Evolutionary conservation across 1,140 invertebrate genomes (phyloP).

Genomic region (Euura lappo): DNA sequence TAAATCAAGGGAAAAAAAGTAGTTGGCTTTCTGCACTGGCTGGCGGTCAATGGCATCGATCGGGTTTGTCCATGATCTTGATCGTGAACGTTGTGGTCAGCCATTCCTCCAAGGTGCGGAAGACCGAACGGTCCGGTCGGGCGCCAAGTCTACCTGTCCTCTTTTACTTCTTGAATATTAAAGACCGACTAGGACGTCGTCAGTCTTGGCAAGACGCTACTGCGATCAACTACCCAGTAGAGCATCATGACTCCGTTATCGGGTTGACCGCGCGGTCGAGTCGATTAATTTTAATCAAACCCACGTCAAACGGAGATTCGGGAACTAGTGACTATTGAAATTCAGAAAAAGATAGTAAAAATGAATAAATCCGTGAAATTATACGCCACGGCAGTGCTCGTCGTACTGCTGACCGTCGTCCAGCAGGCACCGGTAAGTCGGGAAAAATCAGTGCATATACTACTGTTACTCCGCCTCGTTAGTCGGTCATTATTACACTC

Average conservation of each 20-base stretch:
- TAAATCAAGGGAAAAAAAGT: too few relatives aligned
- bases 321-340: too few relatives aligned
- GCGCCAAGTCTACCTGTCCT: slow-evolving; percentile 39
- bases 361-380: not conserved
- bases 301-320: too few relatives aligned
- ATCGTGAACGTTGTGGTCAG: slow-evolving; percentile 45
- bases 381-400: not conserved
- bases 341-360: not conserved
- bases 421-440: not conserved
- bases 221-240: not conserved
- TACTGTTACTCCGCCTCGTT: not conserved
- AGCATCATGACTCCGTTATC: too few relatives aligned
- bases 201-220: slow-evolving; percentile 6
- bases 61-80: slow-evolving; percentile 47
- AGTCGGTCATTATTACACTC: not conserved
- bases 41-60: slow-evolving; percentile 53
- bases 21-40: slow-evolving; percentile 22
- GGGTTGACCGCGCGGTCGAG: too few relatives aligned
- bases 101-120: slow-evolving; percentile 2
- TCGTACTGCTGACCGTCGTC: not conserved
- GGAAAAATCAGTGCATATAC: too few relatives aligned
- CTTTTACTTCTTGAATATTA: slow-evolving; percentile 47
- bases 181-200: slow-evolving; percentile 4
- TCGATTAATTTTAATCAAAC: too few relatives aligned
- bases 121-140: slow-evolving; percentile 27